Evolutionary conservation across 2,113 vertebrate genomes (phyloP).

Genomic region (Tautogolabrus adspersus): DNA sequence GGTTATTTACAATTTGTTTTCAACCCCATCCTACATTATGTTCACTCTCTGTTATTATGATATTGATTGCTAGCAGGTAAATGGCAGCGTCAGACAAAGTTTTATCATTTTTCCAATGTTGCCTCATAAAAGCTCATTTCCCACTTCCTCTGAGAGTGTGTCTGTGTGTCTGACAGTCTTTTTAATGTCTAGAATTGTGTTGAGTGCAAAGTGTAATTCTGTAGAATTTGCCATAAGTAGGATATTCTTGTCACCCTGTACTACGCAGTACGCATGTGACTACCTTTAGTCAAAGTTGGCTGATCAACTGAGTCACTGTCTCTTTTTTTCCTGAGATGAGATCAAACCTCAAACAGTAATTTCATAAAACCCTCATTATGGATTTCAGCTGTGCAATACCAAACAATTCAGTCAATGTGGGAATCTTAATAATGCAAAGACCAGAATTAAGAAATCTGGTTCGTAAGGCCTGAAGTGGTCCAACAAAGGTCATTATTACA

Average conservation of each 20-base stretch:
- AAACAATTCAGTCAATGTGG: conserved; percentile 53
- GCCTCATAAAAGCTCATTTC: conserved; percentile 71
- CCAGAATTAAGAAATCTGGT: conserved; percentile 22
- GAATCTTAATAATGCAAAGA: conserved; percentile 42
- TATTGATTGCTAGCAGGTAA: conserved; percentile 82
- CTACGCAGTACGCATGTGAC: neutral
- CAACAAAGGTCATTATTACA: conserved; percentile 31
- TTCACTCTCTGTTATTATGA: conserved; percentile 70
- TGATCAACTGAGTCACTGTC: conserved; percentile 2
- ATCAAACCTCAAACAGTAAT: conserved; percentile 45
- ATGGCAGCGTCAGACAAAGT: conserved; percentile 67
- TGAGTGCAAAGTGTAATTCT: neutral
- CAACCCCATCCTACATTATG: conserved; percentile 73
- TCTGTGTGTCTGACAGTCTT: conserved; percentile 47
- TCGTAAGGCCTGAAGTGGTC: conserved; percentile 8
- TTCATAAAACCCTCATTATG: conserved; percentile 42
- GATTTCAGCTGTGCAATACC: conserved; percentile 53
- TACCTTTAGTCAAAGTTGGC: neutral
- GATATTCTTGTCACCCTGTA: conserved; percentile 5
- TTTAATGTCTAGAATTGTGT: conserved; percentile 4
- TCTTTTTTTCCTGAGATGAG: conserved; percentile 20
- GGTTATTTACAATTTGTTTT: conserved; percentile 77
- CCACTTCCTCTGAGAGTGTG: conserved; percentile 58
- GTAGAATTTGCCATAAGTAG: neutral
- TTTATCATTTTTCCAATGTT: conserved; percentile 80